phyloP scores from a whole-genome alignment of 2,113 vertebrate species.

The Labrus mixtus region DNA sequence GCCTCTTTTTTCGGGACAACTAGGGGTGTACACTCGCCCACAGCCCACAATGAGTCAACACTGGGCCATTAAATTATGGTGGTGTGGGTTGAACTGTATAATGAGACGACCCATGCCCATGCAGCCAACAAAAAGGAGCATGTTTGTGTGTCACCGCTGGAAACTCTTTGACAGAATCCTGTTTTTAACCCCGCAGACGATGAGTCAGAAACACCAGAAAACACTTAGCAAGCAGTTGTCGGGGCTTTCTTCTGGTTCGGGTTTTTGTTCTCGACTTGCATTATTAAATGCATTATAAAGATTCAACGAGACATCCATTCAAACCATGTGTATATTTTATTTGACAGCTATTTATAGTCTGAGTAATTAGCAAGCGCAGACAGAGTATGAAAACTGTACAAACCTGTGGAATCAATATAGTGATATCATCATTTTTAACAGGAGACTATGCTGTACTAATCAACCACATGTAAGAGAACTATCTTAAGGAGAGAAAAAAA shows the following conservation, averaged over 20 bases:
- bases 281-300: conserved; percentile 14
- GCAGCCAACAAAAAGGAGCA: conserved; percentile 54
- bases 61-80: conserved; percentile 42
- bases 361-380: not conserved
- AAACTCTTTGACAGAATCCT: conserved; percentile 69
- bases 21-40: conserved; percentile 60
- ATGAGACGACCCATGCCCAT: conserved; percentile 40
- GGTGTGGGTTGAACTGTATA: conserved; percentile 49
- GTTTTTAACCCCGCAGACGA: conserved; percentile 59
- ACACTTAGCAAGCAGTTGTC: conserved; percentile 41
- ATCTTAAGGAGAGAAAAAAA: too few relatives aligned
- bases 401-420: not conserved
- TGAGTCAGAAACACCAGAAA: conserved; percentile 67
- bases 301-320: not conserved
- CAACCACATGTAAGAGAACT: not conserved
- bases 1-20: conserved; percentile 45
- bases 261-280: conserved; percentile 13
- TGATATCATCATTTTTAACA: conserved; percentile 8
- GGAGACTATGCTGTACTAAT: not conserved
- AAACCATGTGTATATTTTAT: conserved; percentile 30
- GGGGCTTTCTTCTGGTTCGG: not conserved
- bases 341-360: conserved; percentile 19
- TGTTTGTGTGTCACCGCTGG: conserved; percentile 74
- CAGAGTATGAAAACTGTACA: not conserved
- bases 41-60: conserved; percentile 74